Evolutionary conservation across 2,888 invertebrate genomes (phyloP).

Genomic region (Dolomedes plantarius): DNA sequence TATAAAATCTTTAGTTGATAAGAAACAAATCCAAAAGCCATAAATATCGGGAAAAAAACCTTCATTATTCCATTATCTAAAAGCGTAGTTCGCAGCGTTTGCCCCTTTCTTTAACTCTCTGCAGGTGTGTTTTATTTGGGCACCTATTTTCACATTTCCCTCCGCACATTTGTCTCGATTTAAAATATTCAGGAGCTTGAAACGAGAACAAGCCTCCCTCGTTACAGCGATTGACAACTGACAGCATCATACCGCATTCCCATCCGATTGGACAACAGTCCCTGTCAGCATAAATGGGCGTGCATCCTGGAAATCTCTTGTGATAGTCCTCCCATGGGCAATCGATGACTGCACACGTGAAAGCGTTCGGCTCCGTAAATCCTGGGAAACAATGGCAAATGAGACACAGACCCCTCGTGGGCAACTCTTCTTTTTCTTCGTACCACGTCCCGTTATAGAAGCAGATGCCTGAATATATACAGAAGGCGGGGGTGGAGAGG

Average conservation of each 20-base stretch:
- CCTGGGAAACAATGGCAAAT: slow-evolving; percentile 54
- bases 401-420: slow-evolving; percentile 53
- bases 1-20: too few relatives aligned
- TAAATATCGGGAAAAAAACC: too few relatives aligned
- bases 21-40: too few relatives aligned
- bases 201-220: too few relatives aligned
- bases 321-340: slow-evolving; percentile 70
- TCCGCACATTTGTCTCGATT: too few relatives aligned
- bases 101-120: too few relatives aligned
- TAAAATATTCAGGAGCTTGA: too few relatives aligned
- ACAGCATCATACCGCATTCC: slow-evolving; percentile 61
- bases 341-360: slow-evolving; percentile 63
- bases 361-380: slow-evolving; percentile 63
- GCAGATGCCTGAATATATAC: slow-evolving; percentile 38
- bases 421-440: slow-evolving; percentile 46
- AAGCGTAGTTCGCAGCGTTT: too few relatives aligned
- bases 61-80: too few relatives aligned
- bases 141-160: too few relatives aligned
- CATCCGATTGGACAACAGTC: slow-evolving; percentile 69
- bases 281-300: slow-evolving; percentile 65
- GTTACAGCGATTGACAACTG: slow-evolving; percentile 3
- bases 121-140: too few relatives aligned
- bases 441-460: slow-evolving; percentile 67
- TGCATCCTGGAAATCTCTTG: slow-evolving; percentile 60
- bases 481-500: not conserved